phyloP scores from a whole-genome alignment of 2,797 vertebrate genomes.

The Danio albolineatus region DNA sequence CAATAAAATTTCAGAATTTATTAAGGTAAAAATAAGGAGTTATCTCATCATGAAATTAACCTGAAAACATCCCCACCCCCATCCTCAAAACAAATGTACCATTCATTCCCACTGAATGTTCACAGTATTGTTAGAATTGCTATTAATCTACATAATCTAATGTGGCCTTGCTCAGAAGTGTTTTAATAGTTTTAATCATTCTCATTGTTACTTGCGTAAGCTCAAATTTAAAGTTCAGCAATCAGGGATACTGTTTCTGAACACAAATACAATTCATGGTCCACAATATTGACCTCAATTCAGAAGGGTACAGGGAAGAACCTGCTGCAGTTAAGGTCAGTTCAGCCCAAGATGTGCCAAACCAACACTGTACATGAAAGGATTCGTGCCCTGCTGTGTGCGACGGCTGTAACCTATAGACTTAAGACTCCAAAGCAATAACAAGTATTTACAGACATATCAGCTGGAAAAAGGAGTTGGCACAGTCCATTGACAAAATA shows the following conservation, averaged over 20 bases:
- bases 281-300: conserved; percentile 58
- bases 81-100: conserved; percentile 66
- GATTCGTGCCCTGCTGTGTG: conserved; percentile 59
- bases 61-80: conserved; percentile 36
- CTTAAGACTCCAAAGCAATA: conserved; percentile 75
- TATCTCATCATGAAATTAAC: conserved; percentile 71
- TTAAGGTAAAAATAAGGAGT: conserved; percentile 82
- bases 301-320: conserved; percentile 48
- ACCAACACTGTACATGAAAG: conserved; percentile 52
- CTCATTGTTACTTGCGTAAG: conserved; percentile 61
- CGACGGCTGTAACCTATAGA: conserved; percentile 62
- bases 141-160: conserved; percentile 55
- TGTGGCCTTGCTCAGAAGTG: conserved; percentile 53
- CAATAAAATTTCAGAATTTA: conserved; percentile 76
- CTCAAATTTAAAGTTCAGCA: conserved; percentile 60
- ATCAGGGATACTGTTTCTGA: conserved; percentile 56
- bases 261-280: conserved; percentile 52
- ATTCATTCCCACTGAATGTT: conserved; percentile 65
- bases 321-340: conserved; percentile 47
- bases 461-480: conserved; percentile 73
- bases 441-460: conserved; percentile 76
- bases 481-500: conserved; percentile 76
- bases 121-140: conserved; percentile 70
- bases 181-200: conserved; percentile 51
- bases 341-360: conserved; percentile 61